Base-by-base conservation (phyloP, 1,140 invertebrate genomes). In the Holotrichia oblita region DNA sequence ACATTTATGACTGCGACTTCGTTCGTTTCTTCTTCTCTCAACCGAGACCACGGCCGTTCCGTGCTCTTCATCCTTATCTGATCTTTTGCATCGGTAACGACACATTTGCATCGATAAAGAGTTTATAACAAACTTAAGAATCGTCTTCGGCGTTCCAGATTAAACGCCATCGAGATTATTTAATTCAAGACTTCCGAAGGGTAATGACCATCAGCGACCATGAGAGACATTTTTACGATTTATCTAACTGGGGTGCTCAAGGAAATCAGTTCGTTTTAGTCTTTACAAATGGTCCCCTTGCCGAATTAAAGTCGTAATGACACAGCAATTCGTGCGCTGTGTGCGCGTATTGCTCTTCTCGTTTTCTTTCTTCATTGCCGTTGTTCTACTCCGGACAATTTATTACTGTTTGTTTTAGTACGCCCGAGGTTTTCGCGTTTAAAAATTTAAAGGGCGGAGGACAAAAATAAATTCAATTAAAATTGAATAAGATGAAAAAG, bases 121-220 rank as follows among this genome's bases (percentile, higher is more conserved):
- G 73, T 74, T 74, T 74, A 40, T 74, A 74, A 74, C 73, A 74
- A 74, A 74, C 73, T 74, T 74, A 41, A n/a, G 12, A 74, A 34
- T 42, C 40, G n/a, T 27, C 61, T 69, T 34, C 27, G 61, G 20
- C 61, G 22, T 10, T 22, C 10, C 34, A 34, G 73, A 74, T 74
- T 74, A 74, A 74, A 74, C 64, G 34, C 40, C 17, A 74, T 74
- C 73, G 73, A 74, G 73, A 74, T 74, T 74, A 74, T 74, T 74
- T 74, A 74, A 74, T 74, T 74, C 40, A 42, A 74, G 40, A 40
- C 12, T 74, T 74, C 34, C 27, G 9, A 34, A 74, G 40, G 73
- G 40, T 74, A 74, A 74, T 74, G 73, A 12, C 34, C 14, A 20
- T n/a, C 73, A 34, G 14, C 73, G 73, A 3, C 22, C 64, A 34